A percentile compares a stretch with the other conserved stretches of the same genome.
Conservation (phyloP, 2,797 vertebrate genomes). For the Oreochromis mossambicus region DNA sequence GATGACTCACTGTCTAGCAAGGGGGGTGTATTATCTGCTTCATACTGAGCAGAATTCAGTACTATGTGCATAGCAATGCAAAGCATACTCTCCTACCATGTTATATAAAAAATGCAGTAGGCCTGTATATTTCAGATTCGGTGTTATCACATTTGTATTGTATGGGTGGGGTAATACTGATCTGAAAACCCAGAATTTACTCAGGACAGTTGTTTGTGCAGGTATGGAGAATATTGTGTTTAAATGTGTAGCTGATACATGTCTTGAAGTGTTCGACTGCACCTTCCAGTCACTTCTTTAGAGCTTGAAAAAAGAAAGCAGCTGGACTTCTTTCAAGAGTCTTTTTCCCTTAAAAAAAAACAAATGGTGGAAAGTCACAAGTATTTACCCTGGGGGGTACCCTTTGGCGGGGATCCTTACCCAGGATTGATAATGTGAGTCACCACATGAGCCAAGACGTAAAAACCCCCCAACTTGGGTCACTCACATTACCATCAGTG, state of each 20-base stretch:
- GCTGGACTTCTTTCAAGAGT: background rate
- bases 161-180: background rate
- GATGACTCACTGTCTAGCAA: background rate
- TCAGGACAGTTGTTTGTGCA: background rate
- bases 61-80: background rate
- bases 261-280: background rate
- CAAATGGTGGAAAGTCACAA: background rate
- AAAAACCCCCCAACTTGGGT: background rate
- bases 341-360: background rate
- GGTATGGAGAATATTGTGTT: background rate
- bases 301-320: background rate
- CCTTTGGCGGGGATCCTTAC: background rate
- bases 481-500: background rate
- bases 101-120: background rate
- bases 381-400: background rate
- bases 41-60: background rate
- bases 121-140: background rate
- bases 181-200: background rate
- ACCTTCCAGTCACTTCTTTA: background rate
- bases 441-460: background rate
- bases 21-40: background rate
- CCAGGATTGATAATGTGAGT: background rate
- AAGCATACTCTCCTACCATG: background rate
- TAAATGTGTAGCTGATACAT: background rate
- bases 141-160: background rate